Conservation (phyloP, 2,888 invertebrate species). For the Graphium colonna region DNA sequence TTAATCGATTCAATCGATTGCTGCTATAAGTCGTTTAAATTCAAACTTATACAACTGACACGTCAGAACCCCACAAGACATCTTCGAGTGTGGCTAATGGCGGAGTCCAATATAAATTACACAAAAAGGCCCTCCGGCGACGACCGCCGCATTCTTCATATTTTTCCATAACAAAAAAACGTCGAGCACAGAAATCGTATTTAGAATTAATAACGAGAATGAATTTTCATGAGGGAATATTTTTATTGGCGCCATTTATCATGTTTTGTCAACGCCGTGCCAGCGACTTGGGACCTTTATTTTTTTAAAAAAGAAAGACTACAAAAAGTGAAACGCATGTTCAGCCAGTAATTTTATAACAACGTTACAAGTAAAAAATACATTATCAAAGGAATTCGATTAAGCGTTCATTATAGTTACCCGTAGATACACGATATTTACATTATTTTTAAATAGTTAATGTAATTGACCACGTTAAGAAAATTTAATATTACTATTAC, state of each 20-base stretch:
- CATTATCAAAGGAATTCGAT: no score
- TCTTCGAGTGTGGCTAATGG: slow-evolving; percentile 41
- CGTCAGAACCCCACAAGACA: background rate
- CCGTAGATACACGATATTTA: no score
- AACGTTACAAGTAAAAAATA: no score
- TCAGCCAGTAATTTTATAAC: background rate
- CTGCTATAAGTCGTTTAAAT: background rate
- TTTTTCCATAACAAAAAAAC: slow-evolving; percentile 27
- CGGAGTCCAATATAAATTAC: slow-evolving; percentile 38
- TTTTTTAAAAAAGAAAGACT: background rate
- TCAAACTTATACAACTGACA: background rate
- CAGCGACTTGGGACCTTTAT: slow-evolving; percentile 11
- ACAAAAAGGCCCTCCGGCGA: slow-evolving; percentile 26
- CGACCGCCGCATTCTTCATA: slow-evolving; percentile 35
- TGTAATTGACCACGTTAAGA: no score
- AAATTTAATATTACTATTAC: no score
- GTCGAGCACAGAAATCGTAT: slow-evolving; percentile 27
- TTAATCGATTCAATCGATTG: background rate
- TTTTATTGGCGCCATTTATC: slow-evolving; percentile 56
- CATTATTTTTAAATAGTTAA: no score
- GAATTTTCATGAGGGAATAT: slow-evolving; percentile 49
- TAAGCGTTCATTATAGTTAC: no score
- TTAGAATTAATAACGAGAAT: slow-evolving; percentile 57
- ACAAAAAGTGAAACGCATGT: background rate
- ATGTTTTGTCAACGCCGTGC: slow-evolving; percentile 58